A percentile compares a stretch with the other conserved stretches of the same genome.
Evolutionary conservation across 2,797 vertebrate species (phyloP).

Genomic region (Potorous gilbertii): DNA sequence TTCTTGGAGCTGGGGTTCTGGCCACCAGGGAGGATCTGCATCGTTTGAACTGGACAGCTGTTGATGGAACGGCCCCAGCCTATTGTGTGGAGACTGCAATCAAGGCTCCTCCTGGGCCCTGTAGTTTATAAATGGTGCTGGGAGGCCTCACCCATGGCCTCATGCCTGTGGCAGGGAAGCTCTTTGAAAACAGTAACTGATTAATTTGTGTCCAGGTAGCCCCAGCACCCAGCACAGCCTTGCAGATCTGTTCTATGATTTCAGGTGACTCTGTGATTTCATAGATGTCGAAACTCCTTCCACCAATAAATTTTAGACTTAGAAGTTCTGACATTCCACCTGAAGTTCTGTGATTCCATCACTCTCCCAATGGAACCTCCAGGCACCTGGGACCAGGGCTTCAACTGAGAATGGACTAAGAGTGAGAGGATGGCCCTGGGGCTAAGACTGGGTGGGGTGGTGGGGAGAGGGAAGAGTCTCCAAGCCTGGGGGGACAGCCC

Average conservation of each 20-base stretch:
- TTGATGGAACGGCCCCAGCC: not conserved
- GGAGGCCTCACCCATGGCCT: not conserved
- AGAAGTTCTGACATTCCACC: not conserved
- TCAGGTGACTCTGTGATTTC: no score
- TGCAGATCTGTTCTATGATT: no score
- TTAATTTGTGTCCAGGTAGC: not conserved
- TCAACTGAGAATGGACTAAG: not conserved
- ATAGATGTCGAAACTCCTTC: not conserved
- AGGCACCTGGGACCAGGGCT: not conserved
- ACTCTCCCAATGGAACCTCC: not conserved
- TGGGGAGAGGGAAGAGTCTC: not conserved
- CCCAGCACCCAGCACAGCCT: not conserved
- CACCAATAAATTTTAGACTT: not conserved
- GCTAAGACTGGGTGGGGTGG: not conserved
- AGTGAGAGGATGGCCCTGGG: not conserved
- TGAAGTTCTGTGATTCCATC: not conserved
- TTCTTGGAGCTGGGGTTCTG: not conserved
- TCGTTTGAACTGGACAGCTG: not conserved
- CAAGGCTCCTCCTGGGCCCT: not conserved
- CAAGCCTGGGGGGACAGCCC: not conserved
- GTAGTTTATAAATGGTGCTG: not conserved
- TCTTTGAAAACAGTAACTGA: not conserved
- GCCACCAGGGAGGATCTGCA: not conserved
- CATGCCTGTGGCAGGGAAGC: not conserved
- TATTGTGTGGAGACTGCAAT: not conserved